Conservation (phyloP, 2,888 invertebrate genomes). For the Melipona beecheii region DNA sequence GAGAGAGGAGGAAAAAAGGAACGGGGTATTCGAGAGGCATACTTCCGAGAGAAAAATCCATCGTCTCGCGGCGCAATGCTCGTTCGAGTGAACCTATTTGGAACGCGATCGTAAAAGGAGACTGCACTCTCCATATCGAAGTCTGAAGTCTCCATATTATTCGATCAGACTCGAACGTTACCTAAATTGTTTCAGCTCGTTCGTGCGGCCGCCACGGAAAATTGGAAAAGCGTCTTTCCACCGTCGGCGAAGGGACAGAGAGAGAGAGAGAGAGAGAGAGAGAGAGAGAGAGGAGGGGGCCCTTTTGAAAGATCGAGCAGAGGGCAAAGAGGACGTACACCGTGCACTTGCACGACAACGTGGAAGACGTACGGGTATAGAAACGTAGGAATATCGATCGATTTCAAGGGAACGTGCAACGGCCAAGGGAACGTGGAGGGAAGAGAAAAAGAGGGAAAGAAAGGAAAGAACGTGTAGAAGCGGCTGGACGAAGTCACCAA, state of each 20-base stretch:
- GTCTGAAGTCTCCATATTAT: constrained; percentile 70
- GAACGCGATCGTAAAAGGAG: constrained; percentile 70
- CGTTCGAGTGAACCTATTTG: constrained; percentile 70
- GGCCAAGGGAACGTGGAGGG: neutral
- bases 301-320: constrained; percentile 1
- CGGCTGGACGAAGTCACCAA: constrained; percentile 19
- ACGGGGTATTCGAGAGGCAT: constrained; percentile 42
- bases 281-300: constrained; percentile 44
- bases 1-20: neutral
- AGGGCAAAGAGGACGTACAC: neutral
- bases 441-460: neutral
- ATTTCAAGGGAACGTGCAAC: constrained; percentile 43
- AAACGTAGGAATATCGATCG: constrained; percentile 64
- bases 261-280: constrained; percentile 56
- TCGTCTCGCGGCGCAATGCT: constrained; percentile 65
- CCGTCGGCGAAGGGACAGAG: constrained; percentile 46
- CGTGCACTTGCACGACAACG: too few relatives aligned
- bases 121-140: constrained; percentile 68
- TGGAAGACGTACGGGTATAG: constrained; percentile 29
- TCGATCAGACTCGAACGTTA: constrained; percentile 72
- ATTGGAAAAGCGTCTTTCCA: constrained; percentile 69
- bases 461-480: constrained; percentile 6
- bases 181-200: constrained; percentile 72
- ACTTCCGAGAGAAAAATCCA: constrained; percentile 61
- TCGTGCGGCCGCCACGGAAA: constrained; percentile 71